phyloP scores from a whole-genome alignment of 2,113 vertebrate genomes.

The Geothlypis trichas region DNA sequence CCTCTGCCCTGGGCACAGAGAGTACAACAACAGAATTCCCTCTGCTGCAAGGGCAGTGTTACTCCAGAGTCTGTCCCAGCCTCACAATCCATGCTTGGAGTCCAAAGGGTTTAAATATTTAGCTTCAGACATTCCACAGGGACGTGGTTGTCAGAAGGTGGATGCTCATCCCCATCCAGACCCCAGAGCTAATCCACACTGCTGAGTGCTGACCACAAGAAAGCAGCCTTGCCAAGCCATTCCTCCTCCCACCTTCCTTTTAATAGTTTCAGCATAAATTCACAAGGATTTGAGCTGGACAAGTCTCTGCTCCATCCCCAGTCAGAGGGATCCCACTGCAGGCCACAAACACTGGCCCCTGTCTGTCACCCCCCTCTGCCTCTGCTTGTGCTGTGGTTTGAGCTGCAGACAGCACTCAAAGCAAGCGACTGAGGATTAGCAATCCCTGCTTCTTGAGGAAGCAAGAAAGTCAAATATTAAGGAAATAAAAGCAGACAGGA shows the following conservation, averaged over 20 bases:
- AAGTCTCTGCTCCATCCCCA: background rate
- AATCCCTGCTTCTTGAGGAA: slow-evolving; percentile 3
- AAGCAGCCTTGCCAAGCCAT: background rate
- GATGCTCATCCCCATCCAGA: background rate
- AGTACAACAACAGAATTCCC: background rate
- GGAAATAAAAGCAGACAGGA: slow-evolving; percentile 42
- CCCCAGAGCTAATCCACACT: background rate
- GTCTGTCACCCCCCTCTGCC: background rate
- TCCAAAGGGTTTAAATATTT: background rate
- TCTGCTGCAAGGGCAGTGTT: background rate
- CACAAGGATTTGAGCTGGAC: background rate
- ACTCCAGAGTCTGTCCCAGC: background rate
- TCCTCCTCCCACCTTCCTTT: background rate
- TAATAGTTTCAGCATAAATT: background rate
- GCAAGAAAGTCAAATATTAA: background rate
- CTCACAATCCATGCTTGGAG: background rate
- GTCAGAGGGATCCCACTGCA: background rate
- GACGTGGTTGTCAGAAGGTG: background rate
- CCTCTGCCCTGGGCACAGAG: background rate
- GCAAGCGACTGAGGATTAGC: background rate
- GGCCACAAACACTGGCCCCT: background rate
- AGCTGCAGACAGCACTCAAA: background rate
- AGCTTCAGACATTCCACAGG: background rate
- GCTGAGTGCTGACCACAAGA: background rate
- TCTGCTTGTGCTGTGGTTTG: background rate